Evolutionary conservation across 2,113 vertebrate genomes (phyloP).

Genomic region (Tinamus guttatus): DNA sequence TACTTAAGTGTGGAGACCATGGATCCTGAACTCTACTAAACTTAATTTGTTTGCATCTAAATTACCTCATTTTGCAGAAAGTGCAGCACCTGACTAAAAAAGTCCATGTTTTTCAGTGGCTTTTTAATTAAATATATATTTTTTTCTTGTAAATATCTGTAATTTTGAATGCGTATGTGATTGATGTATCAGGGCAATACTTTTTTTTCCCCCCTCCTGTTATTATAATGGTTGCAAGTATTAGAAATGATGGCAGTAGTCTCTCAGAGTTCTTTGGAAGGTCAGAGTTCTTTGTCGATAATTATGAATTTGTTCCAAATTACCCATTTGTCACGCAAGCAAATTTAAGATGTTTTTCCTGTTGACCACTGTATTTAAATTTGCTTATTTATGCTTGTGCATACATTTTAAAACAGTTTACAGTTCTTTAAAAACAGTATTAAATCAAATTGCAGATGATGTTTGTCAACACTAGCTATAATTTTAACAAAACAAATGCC

Average conservation of each 20-base stretch:
- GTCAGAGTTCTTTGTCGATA: neutral
- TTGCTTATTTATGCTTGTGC: slow-evolving; percentile 60
- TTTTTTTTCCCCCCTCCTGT: neutral
- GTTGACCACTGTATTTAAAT: slow-evolving; percentile 45
- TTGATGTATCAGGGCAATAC: slow-evolving; percentile 49
- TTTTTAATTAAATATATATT: slow-evolving; percentile 64
- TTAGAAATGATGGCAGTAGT: slow-evolving; percentile 4
- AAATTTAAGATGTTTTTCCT: neutral
- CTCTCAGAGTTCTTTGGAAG: slow-evolving; percentile 10
- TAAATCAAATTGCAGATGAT: neutral
- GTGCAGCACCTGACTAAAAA: slow-evolving; percentile 70
- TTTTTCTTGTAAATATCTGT: slow-evolving; percentile 73
- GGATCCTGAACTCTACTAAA: slow-evolving; percentile 51
- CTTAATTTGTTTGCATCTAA: slow-evolving; percentile 67
- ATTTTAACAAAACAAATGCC: neutral
- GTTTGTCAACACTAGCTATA: neutral
- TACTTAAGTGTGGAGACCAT: slow-evolving; percentile 31
- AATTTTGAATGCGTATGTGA: slow-evolving; percentile 61
- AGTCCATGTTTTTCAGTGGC: slow-evolving; percentile 67
- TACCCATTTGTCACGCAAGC: neutral
- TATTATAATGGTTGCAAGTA: slow-evolving; percentile 6
- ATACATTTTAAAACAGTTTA: slow-evolving; percentile 8
- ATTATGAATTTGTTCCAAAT: neutral
- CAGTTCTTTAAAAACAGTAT: slow-evolving; percentile 46
- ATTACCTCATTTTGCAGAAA: slow-evolving; percentile 79